Base-by-base conservation (phyloP, 2,797 vertebrate species). In the Enteromius argenteus region DNA sequence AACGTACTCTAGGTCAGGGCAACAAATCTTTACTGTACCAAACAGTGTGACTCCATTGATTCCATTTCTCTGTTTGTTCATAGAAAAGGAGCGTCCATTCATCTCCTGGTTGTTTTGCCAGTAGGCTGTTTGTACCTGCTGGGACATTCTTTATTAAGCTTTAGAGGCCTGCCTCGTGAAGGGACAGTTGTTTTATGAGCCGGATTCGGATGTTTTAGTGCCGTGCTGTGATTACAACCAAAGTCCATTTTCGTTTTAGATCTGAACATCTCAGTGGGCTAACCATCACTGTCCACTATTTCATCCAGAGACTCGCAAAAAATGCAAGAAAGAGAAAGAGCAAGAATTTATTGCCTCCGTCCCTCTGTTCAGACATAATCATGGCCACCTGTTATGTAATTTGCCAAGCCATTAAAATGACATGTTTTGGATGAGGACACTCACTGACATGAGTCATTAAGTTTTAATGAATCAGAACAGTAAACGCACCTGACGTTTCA, bases 201-300 rank as follows among this genome's bases (percentile, higher is more conserved):
- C 2, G 14, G 75, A 85, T 88, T 86, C 84, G 80, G 89, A 90
- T 88, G 82, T 88, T 90, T 89, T 86, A 85, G 88, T 83, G 86
- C 86, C 60, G 74, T 80, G 87, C 86, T 84, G 89, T 90, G 91
- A 93, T 93, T 92, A 91, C 84, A 89, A 86, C 82, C 71, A 81
- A 90, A 81, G 86, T 82, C 80, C 10, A 80, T 83, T 82, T 88
- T 92, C 89, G 89, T 93, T 92, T 93, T 89, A 92, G 90, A 91
- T 91, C 88, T 89, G 88, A 93, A 88, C 86, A 90, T 87, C 88
- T 91, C 89, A 81, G 39, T 86, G 86, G 88, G 88, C 87, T 79
- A n/a, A 37, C 32, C 75, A 73, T 73, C 60, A 71, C 72, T 69
- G 56, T 77, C 68, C 79, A 23, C 80, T 87, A 42, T 88, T 68